Conservation (phyloP, 2,113 vertebrate genomes). For the Poecile atricapillus region DNA sequence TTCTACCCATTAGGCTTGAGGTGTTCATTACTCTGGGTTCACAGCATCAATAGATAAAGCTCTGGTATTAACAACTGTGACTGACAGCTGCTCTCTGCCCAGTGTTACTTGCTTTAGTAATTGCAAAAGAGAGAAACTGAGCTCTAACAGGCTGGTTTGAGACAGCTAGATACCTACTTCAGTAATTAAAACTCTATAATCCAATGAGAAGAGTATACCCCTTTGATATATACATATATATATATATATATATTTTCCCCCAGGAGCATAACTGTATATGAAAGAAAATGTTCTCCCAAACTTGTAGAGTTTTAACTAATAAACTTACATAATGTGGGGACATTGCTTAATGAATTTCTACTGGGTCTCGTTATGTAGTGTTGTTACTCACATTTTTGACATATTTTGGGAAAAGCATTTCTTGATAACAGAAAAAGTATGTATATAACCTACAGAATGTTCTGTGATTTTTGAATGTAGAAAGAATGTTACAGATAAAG, state of each 20-base stretch:
- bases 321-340: neutral
- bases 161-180: neutral
- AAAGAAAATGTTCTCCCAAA: neutral
- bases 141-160: neutral
- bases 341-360: neutral
- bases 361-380: neutral
- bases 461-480: neutral
- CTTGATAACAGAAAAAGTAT: neutral
- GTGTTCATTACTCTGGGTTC: conserved; percentile 21
- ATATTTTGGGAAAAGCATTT: neutral
- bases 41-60: neutral
- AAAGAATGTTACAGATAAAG: neutral
- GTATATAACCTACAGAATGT: neutral
- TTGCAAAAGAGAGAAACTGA: neutral
- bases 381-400: neutral
- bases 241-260: neutral
- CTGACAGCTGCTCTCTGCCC: neutral
- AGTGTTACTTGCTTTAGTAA: neutral
- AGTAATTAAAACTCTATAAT: neutral
- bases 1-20: conserved; percentile 9
- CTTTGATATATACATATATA: neutral
- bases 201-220: neutral
- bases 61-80: conserved; percentile 16
- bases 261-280: neutral
- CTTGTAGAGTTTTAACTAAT: neutral